Evolutionary conservation across 2,797 vertebrate species (phyloP).

Genomic region (Bradypodion pumilum): DNA sequence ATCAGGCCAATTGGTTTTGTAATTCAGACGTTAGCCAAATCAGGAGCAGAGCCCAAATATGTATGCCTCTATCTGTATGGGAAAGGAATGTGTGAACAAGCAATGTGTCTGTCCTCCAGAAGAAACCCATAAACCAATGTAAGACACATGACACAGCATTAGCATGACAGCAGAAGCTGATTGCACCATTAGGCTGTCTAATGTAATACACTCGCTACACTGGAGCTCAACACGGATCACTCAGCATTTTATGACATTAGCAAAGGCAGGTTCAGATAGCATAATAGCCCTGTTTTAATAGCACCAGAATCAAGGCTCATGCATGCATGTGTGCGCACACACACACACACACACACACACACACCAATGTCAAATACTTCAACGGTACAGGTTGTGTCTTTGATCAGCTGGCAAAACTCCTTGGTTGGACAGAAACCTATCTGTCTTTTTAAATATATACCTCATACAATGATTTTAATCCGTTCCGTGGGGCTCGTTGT

Average conservation of each 20-base stretch:
- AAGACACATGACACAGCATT: not conserved
- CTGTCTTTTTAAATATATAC: no score
- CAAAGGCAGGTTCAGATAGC: not conserved
- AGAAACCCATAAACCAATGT: constrained; percentile 6
- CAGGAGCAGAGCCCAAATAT: no score
- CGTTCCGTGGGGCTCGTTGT: no score
- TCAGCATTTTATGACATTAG: constrained; percentile 19
- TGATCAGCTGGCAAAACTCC: not conserved
- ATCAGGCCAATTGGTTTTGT: no score
- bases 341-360: not conserved
- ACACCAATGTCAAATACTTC: no score
- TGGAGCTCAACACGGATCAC: constrained; percentile 11
- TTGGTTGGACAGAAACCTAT: not conserved
- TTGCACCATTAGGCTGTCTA: constrained; percentile 5
- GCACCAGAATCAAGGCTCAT: not conserved
- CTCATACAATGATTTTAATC: no score
- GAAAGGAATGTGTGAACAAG: no score
- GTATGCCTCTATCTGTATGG: no score
- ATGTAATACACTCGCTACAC: constrained; percentile 12
- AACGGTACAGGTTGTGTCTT: not conserved
- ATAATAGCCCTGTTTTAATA: not conserved
- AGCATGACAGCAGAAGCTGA: not conserved
- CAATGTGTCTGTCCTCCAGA: not conserved
- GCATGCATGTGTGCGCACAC: no score
- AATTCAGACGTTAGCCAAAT: no score